Conservation (phyloP, 1,140 invertebrate species). For the Macrosteles quadrilineatus region DNA sequence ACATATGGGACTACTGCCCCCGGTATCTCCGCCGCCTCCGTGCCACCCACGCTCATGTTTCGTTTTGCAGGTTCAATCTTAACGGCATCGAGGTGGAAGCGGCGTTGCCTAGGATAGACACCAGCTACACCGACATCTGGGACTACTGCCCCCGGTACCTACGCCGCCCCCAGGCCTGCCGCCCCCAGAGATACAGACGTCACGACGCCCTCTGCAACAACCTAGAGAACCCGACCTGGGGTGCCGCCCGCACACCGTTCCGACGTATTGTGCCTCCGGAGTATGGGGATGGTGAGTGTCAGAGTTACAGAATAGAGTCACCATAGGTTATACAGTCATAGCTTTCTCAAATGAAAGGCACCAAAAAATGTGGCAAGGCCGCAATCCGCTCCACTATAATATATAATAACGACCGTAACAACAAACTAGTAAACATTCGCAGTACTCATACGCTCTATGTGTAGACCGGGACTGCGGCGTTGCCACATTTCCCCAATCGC, state of each 20-base stretch:
- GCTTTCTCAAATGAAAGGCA: too few species aligned
- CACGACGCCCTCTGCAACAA: constrained; percentile 94
- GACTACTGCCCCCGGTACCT: constrained; percentile 85
- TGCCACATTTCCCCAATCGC: too few species aligned
- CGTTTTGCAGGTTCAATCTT: constrained; percentile 73
- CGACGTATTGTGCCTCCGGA: constrained; percentile 73
- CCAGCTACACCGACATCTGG: constrained; percentile 79
- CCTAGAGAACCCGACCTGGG: constrained; percentile 85
- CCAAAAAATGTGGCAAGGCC: too few species aligned
- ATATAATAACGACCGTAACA: too few species aligned
- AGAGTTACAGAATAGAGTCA: too few species aligned
- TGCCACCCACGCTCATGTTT: neutral
- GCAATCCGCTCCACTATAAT: too few species aligned
- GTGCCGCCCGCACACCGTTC: constrained; percentile 80
- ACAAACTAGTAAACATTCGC: too few species aligned
- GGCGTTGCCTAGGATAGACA: constrained; percentile 82
- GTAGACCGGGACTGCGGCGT: too few species aligned
- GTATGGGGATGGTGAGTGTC: constrained; percentile 83
- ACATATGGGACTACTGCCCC: constrained; percentile 82
- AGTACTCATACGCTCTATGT: too few species aligned
- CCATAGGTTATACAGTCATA: too few species aligned
- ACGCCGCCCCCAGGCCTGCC: constrained; percentile 66
- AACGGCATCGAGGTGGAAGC: constrained; percentile 84
- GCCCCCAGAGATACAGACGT: constrained; percentile 76
- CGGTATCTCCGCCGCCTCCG: constrained; percentile 73